Conservation (phyloP, 2,797 vertebrate genomes). For the Selene dorsalis region DNA sequence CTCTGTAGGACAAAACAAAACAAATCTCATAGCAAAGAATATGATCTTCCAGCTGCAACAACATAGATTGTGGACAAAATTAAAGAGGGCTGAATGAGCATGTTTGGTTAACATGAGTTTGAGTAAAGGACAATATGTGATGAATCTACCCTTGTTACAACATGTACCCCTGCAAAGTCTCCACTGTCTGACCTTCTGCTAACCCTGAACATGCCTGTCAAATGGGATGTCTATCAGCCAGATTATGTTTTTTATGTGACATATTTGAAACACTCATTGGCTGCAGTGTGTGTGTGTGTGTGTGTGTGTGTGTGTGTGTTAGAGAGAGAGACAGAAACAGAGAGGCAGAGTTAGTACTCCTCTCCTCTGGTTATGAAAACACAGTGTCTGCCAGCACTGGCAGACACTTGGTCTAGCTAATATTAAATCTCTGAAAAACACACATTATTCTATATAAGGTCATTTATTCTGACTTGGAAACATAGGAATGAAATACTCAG, state of each 20-base stretch:
- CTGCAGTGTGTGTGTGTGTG: constrained; percentile 37
- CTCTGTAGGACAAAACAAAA: neutral
- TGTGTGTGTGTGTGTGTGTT: constrained; percentile 23
- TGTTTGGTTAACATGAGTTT: constrained; percentile 19
- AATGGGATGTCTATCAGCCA: constrained; percentile 32
- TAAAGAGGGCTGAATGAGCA: neutral
- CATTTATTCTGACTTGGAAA: constrained; percentile 44
- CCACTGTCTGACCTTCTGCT: constrained; percentile 42
- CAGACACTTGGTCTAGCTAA: constrained; percentile 63
- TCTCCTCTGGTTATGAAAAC: constrained; percentile 73
- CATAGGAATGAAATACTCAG: constrained; percentile 44
- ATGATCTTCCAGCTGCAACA: neutral
- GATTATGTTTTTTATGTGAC: constrained; percentile 42
- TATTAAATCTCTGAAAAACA: constrained; percentile 69
- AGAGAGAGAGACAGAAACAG: constrained; percentile 39
- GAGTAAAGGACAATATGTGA: constrained; percentile 19
- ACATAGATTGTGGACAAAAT: neutral
- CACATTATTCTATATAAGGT: constrained; percentile 60
- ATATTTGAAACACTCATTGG: constrained; percentile 26
- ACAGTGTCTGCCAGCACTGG: constrained; percentile 61
- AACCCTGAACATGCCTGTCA: constrained; percentile 41
- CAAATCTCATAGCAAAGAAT: neutral
- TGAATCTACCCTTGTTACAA: constrained; percentile 25
- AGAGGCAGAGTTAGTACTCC: constrained; percentile 51
- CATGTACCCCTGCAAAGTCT: constrained; percentile 17